Conservation (phyloP, 2,113 vertebrate species). For the Ceratotherium simum region DNA sequence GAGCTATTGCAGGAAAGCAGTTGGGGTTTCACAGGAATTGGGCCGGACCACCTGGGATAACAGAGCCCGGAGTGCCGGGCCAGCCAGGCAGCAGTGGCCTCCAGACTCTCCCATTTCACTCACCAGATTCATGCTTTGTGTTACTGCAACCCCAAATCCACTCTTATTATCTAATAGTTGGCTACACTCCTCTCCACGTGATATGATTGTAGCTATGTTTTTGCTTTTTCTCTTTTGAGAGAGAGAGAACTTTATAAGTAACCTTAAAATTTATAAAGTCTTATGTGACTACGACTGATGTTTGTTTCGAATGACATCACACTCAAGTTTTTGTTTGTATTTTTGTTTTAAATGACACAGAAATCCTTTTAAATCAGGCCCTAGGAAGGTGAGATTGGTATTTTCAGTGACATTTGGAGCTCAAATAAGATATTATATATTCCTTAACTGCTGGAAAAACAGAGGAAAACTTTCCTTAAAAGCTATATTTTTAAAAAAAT, state of each 20-base stretch:
- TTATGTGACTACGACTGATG: background rate
- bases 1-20: background rate
- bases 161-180: background rate
- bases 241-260: background rate
- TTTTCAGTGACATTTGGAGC: background rate
- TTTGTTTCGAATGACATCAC: background rate
- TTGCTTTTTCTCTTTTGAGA: background rate
- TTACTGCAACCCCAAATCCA: background rate
- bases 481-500: background rate
- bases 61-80: background rate
- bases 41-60: background rate
- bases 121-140: background rate
- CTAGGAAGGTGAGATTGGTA: background rate
- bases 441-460: background rate
- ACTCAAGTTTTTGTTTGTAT: background rate
- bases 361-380: background rate
- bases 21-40: background rate
- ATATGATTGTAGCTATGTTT: background rate
- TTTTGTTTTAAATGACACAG: slow-evolving; percentile 27
- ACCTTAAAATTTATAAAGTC: background rate
- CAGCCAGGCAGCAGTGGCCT: background rate
- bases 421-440: background rate
- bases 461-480: background rate
- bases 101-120: background rate
- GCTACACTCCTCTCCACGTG: background rate